phyloP scores from a whole-genome alignment of 1,140 invertebrate genomes.

The Halotydeus destructor region DNA sequence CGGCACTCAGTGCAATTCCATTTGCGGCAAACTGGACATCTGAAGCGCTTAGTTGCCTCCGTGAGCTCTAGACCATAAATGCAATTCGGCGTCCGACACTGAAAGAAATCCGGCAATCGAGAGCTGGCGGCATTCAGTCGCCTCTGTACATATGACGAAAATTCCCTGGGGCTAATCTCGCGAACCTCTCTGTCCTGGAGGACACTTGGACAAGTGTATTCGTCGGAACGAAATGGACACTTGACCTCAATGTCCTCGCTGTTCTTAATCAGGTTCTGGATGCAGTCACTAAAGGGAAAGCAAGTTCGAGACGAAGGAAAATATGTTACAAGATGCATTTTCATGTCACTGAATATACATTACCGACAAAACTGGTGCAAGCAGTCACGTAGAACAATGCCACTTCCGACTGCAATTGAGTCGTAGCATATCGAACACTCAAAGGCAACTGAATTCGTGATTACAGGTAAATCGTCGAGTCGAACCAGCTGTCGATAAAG shows the following conservation, averaged over 20 bases:
- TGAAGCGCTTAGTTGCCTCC: slow-evolving; percentile 64
- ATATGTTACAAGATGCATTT: neutral
- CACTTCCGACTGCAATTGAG: slow-evolving; percentile 38
- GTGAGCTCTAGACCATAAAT: slow-evolving; percentile 71
- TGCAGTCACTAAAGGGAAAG: slow-evolving; percentile 34
- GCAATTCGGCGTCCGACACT: slow-evolving; percentile 75
- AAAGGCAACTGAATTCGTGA: slow-evolving; percentile 46
- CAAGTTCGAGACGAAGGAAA: no score
- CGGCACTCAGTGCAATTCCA: slow-evolving; percentile 72
- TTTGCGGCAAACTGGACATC: slow-evolving; percentile 58
- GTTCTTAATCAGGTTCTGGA: slow-evolving; percentile 47
- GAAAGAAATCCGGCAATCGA: slow-evolving; percentile 59
- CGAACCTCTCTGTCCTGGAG: slow-evolving; percentile 72
- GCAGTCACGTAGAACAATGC: slow-evolving; percentile 63
- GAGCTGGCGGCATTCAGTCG: slow-evolving; percentile 56
- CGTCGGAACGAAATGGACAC: slow-evolving; percentile 53
- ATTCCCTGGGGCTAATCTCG: slow-evolving; percentile 46
- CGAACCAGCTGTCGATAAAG: slow-evolving; percentile 28
- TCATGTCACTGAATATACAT: slow-evolving; percentile 9
- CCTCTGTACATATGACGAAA: slow-evolving; percentile 57
- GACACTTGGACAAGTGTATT: slow-evolving; percentile 49
- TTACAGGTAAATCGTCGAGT: slow-evolving; percentile 39
- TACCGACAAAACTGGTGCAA: slow-evolving; percentile 69
- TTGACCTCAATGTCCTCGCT: slow-evolving; percentile 50
- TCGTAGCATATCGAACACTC: slow-evolving; percentile 67